Conservation (phyloP, 1,140 invertebrate genomes). For the Sitobion miscanthi region DNA sequence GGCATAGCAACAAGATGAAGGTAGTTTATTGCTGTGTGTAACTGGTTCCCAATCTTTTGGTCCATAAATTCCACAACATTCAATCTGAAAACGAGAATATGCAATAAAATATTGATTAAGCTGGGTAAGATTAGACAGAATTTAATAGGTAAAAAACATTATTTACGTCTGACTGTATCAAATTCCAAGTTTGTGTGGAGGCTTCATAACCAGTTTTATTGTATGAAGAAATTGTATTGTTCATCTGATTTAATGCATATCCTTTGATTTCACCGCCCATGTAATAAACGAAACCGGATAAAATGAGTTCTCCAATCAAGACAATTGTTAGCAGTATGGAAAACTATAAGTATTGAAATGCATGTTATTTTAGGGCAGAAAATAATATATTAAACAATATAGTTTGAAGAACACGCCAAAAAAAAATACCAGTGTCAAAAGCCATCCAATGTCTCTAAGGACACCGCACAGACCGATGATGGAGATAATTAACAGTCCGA, state of each 20-base stretch:
- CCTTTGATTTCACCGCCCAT: background rate
- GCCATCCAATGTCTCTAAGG: constrained; percentile 80
- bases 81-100: background rate
- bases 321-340: constrained; percentile 34
- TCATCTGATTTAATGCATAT: constrained; percentile 1
- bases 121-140: background rate
- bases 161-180: constrained; percentile 39
- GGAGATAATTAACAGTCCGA: constrained; percentile 76
- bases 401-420: background rate
- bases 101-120: background rate
- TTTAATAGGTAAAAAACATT: background rate
- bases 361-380: background rate
- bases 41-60: constrained; percentile 34
- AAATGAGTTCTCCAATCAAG: constrained; percentile 36
- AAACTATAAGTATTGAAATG: background rate
- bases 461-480: constrained; percentile 88
- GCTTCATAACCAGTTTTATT: constrained; percentile 29
- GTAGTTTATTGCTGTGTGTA: constrained; percentile 7
- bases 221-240: constrained; percentile 7
- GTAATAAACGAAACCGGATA: background rate
- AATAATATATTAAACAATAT: background rate
- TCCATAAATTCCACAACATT: constrained; percentile 43
- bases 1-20: constrained; percentile 21
- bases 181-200: constrained; percentile 2
- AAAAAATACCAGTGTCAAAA: constrained; percentile 80